Percentiles rank a stretch among this genome's conserved stretches.
These are phyloP conservation scores for Ptychochromis oligacanthus DNA, from an alignment of 2,113 vertebrate species.

Conservation along the genomic window DNA sequence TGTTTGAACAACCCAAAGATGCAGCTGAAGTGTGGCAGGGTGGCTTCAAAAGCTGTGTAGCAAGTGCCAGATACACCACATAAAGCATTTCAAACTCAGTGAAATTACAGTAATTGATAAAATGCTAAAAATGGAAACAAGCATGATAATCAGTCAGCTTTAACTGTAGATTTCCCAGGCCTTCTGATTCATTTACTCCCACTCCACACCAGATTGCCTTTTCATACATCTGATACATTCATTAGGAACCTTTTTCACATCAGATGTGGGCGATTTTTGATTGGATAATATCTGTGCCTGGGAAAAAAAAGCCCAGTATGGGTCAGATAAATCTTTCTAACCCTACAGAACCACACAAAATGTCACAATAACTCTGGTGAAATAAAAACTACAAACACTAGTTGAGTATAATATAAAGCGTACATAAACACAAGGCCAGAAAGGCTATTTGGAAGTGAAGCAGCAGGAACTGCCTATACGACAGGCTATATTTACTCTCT, in stretches of 20 bases:
- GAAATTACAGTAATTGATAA: not conserved
- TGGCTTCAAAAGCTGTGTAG: not conserved
- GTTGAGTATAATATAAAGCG: not conserved
- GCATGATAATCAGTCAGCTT: not conserved
- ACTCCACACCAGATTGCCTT: not conserved
- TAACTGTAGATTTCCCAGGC: not conserved
- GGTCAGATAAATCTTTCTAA: conserved; percentile 3
- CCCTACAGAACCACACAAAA: not conserved
- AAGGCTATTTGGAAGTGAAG: conserved; percentile 21
- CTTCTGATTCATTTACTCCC: not conserved
- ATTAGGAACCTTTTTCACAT: not conserved
- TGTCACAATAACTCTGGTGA: not conserved
- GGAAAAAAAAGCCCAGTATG: not conserved
- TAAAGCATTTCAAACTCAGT: not conserved
- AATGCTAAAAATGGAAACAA: not conserved
- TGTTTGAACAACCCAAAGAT: not conserved
- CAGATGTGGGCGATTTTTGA: not conserved
- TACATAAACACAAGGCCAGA: conserved; percentile 8
- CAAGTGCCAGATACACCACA: not conserved
- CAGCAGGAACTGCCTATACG: conserved; percentile 10
- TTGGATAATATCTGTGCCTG: not conserved
- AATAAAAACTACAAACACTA: conserved; percentile 11
- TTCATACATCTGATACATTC: not conserved
- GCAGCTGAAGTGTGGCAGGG: not conserved
- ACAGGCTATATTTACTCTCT: conserved; percentile 18